Evolutionary conservation across 2,888 invertebrate species (phyloP).

Genomic region (Microchrysa polita): DNA sequence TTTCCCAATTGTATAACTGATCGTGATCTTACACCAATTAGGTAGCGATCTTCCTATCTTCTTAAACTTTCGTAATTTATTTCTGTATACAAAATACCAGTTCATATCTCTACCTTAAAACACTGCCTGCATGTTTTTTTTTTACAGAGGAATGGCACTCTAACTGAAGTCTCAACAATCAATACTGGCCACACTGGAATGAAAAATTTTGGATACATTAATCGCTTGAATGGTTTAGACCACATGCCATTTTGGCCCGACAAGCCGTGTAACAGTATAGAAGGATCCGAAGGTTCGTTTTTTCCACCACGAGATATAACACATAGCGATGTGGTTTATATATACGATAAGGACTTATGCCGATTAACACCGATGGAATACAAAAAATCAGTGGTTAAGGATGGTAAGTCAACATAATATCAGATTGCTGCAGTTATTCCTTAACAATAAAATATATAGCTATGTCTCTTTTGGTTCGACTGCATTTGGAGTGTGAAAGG

Average conservation of each 20-base stretch:
- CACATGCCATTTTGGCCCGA: constrained; percentile 80
- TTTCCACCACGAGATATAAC: constrained; percentile 82
- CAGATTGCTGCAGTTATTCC: no score
- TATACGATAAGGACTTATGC: constrained; percentile 90
- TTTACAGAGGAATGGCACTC: constrained; percentile 79
- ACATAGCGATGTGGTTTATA: constrained; percentile 73
- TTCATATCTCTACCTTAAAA: no score
- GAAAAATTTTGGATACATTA: constrained; percentile 82
- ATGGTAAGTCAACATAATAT: no score
- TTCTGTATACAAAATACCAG: no score
- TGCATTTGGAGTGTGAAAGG: no score
- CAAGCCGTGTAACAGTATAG: constrained; percentile 76
- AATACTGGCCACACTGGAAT: constrained; percentile 78
- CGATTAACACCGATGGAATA: constrained; percentile 80
- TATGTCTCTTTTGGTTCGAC: no score
- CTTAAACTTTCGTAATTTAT: no score
- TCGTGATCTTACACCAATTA: no score
- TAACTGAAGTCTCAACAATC: constrained; percentile 82
- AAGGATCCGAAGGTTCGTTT: constrained; percentile 82
- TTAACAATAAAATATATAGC: no score
- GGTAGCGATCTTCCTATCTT: no score
- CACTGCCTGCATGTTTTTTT: no score
- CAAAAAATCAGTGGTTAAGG: constrained; percentile 74
- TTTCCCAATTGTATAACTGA: no score
- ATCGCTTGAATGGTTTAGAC: constrained; percentile 79